Base-by-base conservation (phyloP, 2,113 vertebrate species). In the Sorex araneus region DNA sequence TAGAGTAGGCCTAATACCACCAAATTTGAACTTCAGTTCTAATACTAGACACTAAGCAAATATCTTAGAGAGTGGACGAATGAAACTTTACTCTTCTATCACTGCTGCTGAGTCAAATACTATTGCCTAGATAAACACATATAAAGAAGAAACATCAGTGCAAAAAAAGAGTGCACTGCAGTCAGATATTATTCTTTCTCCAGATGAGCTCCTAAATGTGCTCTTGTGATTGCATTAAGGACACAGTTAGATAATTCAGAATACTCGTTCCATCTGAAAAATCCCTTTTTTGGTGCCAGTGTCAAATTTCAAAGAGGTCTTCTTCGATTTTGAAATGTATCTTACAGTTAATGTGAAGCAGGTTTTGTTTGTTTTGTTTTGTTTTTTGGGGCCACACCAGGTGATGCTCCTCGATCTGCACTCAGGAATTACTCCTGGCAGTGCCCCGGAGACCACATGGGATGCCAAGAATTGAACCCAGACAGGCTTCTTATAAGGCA, bases 291-390 rank as follows among this genome's bases (percentile, higher is more conserved):
- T 71, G 27, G 27, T 5, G 21, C 63, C 30, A 5, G 66, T 43
- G 40, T 34, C 27, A 27, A 40, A 50, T 45, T 84, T 82, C 75
- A 82, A 70, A 82, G 8, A 4, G 27, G 19, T 81, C 57, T 25
- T 64, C 54, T 25, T 64, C 54, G 63, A 0, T 70, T 91, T 79
- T 75, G 50, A 86, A 74, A 21, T 78, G 78, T n/a, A 43, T 18
- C 16, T 93, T 80, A 74, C 28, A 93, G 40, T 76, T 40, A 84
- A 87, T 60, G n/a, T 4, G 16, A 63, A 83, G 23, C 13, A 82
- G 36, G 84, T 40, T 40, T 40, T 40, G 40, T 40, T 40, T 40
- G 40, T 3, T 40, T 40, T 40, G 40, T 40, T 40, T 40, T 40
- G 40, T 40, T 40, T 40, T 40, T 3, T 3, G 40, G 40, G 40